phyloP scores from a whole-genome alignment of 2,113 vertebrate genomes.

The Hippopotamus amphibius region DNA sequence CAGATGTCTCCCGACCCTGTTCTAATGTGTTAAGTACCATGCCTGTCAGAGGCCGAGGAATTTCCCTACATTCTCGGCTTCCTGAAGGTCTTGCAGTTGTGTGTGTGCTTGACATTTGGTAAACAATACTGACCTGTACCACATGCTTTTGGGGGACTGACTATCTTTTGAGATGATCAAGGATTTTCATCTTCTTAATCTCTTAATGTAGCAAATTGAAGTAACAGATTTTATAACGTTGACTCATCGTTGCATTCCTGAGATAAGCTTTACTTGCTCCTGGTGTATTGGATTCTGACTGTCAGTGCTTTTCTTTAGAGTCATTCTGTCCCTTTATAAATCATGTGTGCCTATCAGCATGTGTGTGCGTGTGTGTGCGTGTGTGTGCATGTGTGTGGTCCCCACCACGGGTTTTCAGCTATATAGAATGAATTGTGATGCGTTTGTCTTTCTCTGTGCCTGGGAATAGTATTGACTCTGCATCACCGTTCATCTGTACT shows the following conservation, averaged over 20 bases:
- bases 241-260: background rate
- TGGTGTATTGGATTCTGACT: background rate
- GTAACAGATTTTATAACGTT: too few species aligned
- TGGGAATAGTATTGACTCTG: background rate
- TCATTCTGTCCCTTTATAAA: background rate
- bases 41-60: background rate
- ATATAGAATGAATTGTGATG: fast-evolving
- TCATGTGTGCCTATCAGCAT: background rate
- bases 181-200: background rate
- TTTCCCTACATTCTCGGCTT: background rate
- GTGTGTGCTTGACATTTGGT: background rate
- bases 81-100: background rate
- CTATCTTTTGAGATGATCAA: background rate
- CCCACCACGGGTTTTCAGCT: background rate
- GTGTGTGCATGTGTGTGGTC: background rate
- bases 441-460: background rate
- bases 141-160: background rate
- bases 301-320: background rate
- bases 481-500: fast-evolving
- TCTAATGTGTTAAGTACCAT: background rate
- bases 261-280: background rate
- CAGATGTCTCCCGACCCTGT: background rate
- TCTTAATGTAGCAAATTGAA: background rate
- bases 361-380: background rate
- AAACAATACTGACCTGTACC: background rate